Evolutionary conservation across 2,113 vertebrate genomes (phyloP).

Genomic region (Polypterus bichir): DNA sequence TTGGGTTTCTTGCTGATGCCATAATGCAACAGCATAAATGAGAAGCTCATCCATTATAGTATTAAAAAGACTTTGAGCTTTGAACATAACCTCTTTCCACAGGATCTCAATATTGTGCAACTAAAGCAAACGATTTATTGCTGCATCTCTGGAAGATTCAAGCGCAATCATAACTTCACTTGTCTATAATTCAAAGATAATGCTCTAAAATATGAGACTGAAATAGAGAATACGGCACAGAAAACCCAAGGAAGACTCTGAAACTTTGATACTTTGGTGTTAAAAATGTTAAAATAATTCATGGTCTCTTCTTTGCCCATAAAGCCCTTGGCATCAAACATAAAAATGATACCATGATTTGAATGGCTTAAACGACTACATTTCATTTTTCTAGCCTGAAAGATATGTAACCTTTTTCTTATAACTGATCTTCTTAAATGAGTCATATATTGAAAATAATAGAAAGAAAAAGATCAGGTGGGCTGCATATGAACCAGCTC

Average conservation of each 20-base stretch:
- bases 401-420: too few relatives aligned
- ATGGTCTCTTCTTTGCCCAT: too few relatives aligned
- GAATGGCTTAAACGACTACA: too few relatives aligned
- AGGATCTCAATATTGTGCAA: background rate
- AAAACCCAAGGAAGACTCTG: too few relatives aligned
- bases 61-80: constrained; percentile 3
- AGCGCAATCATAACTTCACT: background rate
- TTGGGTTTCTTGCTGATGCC: background rate
- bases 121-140: background rate
- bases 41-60: background rate
- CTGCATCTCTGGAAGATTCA: background rate
- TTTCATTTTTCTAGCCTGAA: too few relatives aligned
- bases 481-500: constrained; percentile 37
- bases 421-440: too few relatives aligned
- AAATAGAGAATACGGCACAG: background rate
- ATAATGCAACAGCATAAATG: background rate
- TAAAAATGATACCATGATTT: too few relatives aligned
- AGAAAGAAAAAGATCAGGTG: too few relatives aligned
- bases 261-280: too few relatives aligned
- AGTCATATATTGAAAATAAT: too few relatives aligned
- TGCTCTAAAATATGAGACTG: constrained; percentile 4
- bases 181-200: background rate
- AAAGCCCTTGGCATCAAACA: too few relatives aligned
- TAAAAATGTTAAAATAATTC: too few relatives aligned
- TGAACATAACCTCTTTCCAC: constrained; percentile 3